Percentiles rank a stretch among this genome's conserved stretches.
These are phyloP conservation scores for Hydropsyche tenuis DNA, from an alignment of 1,140 invertebrate genomes.

Conservation along the genomic window DNA sequence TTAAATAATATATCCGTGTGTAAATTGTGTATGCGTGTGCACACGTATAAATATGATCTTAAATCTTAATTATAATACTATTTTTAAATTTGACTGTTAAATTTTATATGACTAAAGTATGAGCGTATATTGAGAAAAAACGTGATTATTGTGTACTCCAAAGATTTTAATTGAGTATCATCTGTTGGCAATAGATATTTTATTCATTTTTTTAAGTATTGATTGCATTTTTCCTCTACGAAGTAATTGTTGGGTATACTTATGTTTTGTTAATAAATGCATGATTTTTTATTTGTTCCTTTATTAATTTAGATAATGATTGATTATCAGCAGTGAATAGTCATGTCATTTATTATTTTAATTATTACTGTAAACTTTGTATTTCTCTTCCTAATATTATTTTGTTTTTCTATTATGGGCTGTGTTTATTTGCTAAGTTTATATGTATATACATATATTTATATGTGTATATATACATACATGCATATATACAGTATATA, in stretches of 20 bases:
- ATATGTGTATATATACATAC: constrained; percentile 36
- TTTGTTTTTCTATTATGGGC: background rate
- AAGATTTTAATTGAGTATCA: constrained; percentile 1
- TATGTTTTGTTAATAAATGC: background rate
- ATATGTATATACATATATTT: constrained; percentile 32
- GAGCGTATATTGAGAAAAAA: background rate
- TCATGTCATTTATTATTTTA: constrained; percentile 6
- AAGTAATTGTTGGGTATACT: background rate
- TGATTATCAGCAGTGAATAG: constrained; percentile 11
- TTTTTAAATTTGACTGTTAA: constrained; percentile 26
- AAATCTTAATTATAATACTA: constrained; percentile 26
- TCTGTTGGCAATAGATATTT: background rate
- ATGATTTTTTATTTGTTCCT: background rate
- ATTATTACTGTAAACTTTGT: constrained; percentile 17
- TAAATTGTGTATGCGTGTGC: constrained; percentile 10
- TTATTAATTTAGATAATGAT: too few relatives aligned
- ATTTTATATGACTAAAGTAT: constrained; percentile 20
- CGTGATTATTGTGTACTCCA: constrained; percentile 17
- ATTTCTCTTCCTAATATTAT: constrained; percentile 16
- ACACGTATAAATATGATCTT: constrained; percentile 4
- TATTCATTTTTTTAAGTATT: background rate
- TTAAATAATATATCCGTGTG: constrained; percentile 5
- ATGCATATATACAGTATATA: constrained; percentile 30
- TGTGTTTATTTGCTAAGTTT: constrained; percentile 27
- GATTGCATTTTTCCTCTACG: constrained; percentile 1